Percentiles rank a stretch among this genome's conserved stretches.
These are phyloP conservation scores for Chromoteleia sp. DNA, from an alignment of 2,888 invertebrate species.

Conservation along the genomic window DNA sequence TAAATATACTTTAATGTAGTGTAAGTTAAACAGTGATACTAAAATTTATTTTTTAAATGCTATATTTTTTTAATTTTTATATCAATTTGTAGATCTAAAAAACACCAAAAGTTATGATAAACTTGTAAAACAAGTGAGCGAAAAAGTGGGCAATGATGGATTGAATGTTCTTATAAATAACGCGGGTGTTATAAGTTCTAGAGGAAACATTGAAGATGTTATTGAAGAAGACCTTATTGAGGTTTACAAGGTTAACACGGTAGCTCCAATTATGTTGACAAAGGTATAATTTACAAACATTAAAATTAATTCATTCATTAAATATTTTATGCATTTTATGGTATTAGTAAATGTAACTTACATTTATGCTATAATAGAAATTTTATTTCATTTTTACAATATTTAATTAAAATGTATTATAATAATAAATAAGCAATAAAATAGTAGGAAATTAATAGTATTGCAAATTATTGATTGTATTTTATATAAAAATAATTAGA, in stretches of 20 bases:
- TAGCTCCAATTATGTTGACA: conserved; percentile 93
- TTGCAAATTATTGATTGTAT: too few species aligned
- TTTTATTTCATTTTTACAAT: too few species aligned
- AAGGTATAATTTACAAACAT: conserved; percentile 87
- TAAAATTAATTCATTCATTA: neutral
- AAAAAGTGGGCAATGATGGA: conserved; percentile 89
- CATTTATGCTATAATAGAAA: too few species aligned
- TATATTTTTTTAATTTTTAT: neutral
- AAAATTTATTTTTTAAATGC: neutral
- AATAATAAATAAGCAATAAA: too few species aligned
- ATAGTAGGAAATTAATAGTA: too few species aligned
- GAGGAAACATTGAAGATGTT: conserved; percentile 90
- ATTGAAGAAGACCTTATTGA: conserved; percentile 81
- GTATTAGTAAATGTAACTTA: too few species aligned
- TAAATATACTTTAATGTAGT: too few species aligned
- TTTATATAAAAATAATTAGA: too few species aligned
- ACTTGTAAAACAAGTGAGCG: conserved; percentile 87
- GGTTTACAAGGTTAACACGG: conserved; percentile 88
- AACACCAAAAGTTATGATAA: conserved; percentile 87
- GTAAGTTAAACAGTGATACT: too few species aligned
- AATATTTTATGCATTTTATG: too few species aligned
- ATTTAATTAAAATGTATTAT: too few species aligned
- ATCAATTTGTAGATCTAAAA: conserved; percentile 87
- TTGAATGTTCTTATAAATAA: conserved; percentile 95
- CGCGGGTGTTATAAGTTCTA: conserved; percentile 91